Evolutionary conservation across 1,140 invertebrate genomes (phyloP), one percentile per base, ranked within the genome.

Genomic region (Leptestheria dahalacensis): DNA sequence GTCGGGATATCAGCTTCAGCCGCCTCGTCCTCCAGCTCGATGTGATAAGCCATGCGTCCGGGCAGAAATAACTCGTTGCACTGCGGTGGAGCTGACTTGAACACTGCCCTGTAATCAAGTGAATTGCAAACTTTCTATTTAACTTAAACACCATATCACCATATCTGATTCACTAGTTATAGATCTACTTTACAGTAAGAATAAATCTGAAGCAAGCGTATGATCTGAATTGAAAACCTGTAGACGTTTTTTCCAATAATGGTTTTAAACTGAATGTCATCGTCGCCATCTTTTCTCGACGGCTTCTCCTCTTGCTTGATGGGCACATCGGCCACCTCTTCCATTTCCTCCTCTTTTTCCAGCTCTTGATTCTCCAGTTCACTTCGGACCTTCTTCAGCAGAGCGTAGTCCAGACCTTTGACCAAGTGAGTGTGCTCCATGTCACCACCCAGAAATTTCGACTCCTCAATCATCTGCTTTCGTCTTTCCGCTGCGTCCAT

Each of bases 351-450:
- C 66, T 93, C 88, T 68, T 91, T 83, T 69, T 94, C 91, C 29
- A 79, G 75, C 67, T 90, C 87, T 61, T 85, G 83, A 2, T 77
- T 78, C 63, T 81, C 78, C 63, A 93, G 88, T 74, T 93, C 89
- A 41, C 21, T 50, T 26, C 75, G 73, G 66, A 93, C 91, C 75
- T 99, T 99, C 72, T 99, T 93, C 51, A 99, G 73, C n/a, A 99
- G 74, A 6, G 96, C 96, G 76, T 97, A 99, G 83, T 99, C 97
- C 10, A 99, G 78, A 72, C 97, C 97, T 77, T 99, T 99, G 56
- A 99, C 96, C 77, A 99, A 95, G 75, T 99, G 97, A 73, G 97
- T 99, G 68, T 99, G 96, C 65, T 98, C 94, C 87, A 99, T 97
- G 72, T 99, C 97, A 82, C 97, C 97, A 70, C 97, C 97, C 75